Evolutionary conservation across 2,113 vertebrate genomes (phyloP), one percentile per base, ranked within the genome.

Genomic region (Formicarius rufipectus): DNA sequence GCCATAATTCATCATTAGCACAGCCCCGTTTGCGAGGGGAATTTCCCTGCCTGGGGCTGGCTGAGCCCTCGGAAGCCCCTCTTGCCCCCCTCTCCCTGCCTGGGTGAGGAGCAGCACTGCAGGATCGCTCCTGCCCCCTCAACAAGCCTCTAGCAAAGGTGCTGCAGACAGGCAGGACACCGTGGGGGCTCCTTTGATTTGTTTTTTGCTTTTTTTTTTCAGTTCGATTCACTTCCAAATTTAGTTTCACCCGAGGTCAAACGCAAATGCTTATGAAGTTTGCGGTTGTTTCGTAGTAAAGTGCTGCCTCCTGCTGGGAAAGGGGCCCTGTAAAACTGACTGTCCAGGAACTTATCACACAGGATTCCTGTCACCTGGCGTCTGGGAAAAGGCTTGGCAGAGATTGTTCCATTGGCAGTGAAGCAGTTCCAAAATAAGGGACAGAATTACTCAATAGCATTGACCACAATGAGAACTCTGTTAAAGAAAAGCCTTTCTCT

Each of bases 261-360:
- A 19, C 42, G 4, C 12, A 8, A 50, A 24, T 0, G 7, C 11
- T n/a, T 4, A 10, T 0, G 0, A 6, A n/a, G 25, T 66, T 80
- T 20, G 1, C 21, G 27, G 27, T 21, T 7, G 52, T 96, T 97
- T 80, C 88, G 72, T 50, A 96, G 97, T 95, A 12, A 97, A 93
- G 96, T 97, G 96, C 96, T 98, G 98, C 97, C 98, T 97, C 97
- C 98, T 98, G 96, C 97, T 97, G 98, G 97, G 94, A 76, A 79
- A 66, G 55, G 82, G 17, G 16, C 53, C 56, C 83, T 21, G 5
- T 1, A 6, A 52, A 20, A 44, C 30, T n/a, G 15, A 15, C 12
- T 31, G 63, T 67, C 31, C 47, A 10, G 50, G 4, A 3, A 73
- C 27, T 39, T 9, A 5, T 15, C 8, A 0, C 0, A 2, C 10